These are phyloP conservation scores for Delphinus delphis DNA, from an alignment of 2,113 vertebrate genomes.

Conservation along the genomic window DNA sequence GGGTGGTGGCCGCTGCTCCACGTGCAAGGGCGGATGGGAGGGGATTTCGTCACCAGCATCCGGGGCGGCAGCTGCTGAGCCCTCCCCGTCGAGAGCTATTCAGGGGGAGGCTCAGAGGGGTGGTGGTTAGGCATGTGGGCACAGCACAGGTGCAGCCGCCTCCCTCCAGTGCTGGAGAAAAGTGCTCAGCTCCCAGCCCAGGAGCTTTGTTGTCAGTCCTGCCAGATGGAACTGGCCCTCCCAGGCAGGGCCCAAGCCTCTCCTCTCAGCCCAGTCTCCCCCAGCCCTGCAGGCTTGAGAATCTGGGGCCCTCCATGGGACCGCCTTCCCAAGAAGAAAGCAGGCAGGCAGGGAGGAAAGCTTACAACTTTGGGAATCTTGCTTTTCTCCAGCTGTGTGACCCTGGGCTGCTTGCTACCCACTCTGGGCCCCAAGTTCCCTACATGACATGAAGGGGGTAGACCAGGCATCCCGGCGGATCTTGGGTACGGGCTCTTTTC, in stretches of 20 bases:
- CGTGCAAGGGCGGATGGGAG: not conserved
- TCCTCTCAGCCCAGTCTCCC: not conserved
- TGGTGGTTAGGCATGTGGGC: constrained; percentile 61
- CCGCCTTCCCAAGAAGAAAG: not conserved
- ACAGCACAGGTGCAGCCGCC: not conserved
- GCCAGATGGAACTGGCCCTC: not conserved
- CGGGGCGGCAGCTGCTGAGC: constrained; percentile 17
- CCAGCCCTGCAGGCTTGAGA: not conserved
- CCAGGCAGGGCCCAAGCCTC: not conserved
- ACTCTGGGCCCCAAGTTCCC: not conserved
- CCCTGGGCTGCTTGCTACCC: not conserved
- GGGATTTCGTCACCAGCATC: constrained; percentile 41
- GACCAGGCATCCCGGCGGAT: not conserved
- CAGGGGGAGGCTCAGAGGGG: constrained; percentile 11
- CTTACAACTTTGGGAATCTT: not conserved
- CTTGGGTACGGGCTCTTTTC: not conserved
- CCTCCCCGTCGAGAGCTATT: not conserved
- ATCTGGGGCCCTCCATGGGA: not conserved
- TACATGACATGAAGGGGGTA: rapidly evolving
- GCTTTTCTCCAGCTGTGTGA: not conserved
- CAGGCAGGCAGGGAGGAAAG: not conserved
- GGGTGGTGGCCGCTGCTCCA: not conserved
- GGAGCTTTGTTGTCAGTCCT: not conserved
- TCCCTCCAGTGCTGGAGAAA: not conserved
- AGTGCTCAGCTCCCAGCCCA: not conserved